phyloP scores from a whole-genome alignment of 1,140 invertebrate genomes.

The Delia radicum region DNA sequence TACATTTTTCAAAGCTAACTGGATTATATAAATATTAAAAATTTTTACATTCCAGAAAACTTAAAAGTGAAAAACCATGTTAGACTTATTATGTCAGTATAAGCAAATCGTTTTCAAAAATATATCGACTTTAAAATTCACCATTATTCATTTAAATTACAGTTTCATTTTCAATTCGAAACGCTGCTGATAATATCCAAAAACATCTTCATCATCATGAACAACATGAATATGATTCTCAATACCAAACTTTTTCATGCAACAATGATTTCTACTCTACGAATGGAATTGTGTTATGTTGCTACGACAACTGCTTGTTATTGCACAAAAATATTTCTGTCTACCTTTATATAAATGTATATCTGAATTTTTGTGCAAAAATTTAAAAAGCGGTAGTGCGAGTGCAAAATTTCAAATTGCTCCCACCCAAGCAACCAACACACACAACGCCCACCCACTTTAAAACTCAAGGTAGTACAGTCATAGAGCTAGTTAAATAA shows the following conservation, averaged over 20 bases:
- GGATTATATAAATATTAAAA: too few relatives aligned
- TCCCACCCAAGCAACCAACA: not conserved
- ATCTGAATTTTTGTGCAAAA: not conserved
- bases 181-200: too few relatives aligned
- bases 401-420: not conserved
- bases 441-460: not conserved
- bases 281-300: conserved; percentile 20
- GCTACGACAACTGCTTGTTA: conserved; percentile 7
- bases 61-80: too few relatives aligned
- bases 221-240: too few relatives aligned
- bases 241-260: conserved; percentile 14
- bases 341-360: not conserved
- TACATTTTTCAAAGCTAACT: too few relatives aligned
- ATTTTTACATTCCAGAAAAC: too few relatives aligned
- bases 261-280: conserved; percentile 10
- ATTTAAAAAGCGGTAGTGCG: too few relatives aligned
- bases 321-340: conserved; percentile 1
- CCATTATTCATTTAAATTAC: too few relatives aligned
- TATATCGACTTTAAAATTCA: too few relatives aligned
- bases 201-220: too few relatives aligned
- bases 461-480: not conserved
- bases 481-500: not conserved
- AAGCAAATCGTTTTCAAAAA: too few relatives aligned
- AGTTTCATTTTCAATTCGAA: conserved; percentile 8
- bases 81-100: too few relatives aligned